phyloP scores from a whole-genome alignment of 2,797 vertebrate species.

The Spinus olivaceus region DNA sequence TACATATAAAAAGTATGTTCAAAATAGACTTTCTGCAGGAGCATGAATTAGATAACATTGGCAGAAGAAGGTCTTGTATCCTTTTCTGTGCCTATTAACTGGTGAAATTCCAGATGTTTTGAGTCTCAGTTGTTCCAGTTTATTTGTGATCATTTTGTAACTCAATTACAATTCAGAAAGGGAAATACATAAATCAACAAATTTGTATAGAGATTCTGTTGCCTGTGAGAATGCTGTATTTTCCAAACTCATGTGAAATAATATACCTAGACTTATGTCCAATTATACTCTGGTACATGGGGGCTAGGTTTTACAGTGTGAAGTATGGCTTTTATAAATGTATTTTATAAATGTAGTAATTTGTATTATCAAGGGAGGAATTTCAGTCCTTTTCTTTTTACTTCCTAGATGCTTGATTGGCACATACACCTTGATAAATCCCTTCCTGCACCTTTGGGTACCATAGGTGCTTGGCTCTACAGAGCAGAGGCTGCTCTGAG shows the following conservation, averaged over 20 bases:
- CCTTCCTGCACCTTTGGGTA: slow-evolving; percentile 89
- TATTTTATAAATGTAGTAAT: neutral
- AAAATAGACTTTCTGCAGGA: neutral
- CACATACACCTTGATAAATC: slow-evolving; percentile 89
- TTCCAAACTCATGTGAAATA: neutral
- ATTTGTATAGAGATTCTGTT: neutral
- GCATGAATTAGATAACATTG: neutral
- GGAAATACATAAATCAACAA: neutral
- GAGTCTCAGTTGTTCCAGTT: neutral
- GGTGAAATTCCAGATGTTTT: neutral
- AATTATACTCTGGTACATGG: accelerated
- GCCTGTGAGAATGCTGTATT: neutral
- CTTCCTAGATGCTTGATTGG: slow-evolving; percentile 89
- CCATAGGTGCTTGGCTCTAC: slow-evolving; percentile 89
- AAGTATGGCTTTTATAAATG: neutral
- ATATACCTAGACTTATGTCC: neutral
- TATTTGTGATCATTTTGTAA: neutral
- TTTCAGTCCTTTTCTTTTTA: neutral
- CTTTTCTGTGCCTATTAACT: neutral
- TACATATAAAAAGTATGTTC: neutral
- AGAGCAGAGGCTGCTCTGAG: slow-evolving; percentile 86
- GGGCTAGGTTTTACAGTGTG: neutral
- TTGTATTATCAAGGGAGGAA: neutral
- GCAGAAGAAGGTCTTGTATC: neutral
- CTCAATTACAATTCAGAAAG: neutral